Evolutionary conservation across 1,140 invertebrate species (phyloP), one percentile per base, ranked within the genome.

Genomic region (Antheraea pernyi): DNA sequence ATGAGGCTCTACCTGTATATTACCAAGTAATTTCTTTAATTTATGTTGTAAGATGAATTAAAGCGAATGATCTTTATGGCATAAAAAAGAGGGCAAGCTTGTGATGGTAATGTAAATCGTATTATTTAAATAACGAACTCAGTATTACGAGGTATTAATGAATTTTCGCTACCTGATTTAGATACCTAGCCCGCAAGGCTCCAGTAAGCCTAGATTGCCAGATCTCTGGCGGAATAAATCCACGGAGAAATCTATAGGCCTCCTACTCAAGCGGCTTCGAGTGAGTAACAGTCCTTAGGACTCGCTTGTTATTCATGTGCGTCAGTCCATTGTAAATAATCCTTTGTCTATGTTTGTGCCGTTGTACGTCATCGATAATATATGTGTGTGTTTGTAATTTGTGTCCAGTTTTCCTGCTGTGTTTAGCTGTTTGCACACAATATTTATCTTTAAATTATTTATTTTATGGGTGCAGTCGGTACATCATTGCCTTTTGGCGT

Each of bases 191-290:
- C 77, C 76, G 22, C 74, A 83, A 80, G 83, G 83, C 74, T 76
- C 74, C 69, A 81, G 71, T 82, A 91, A 83, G 73, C 80, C 82
- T 70, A 87, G 76, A 75, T 78, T 91, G 69, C 88, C 89, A 76
- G 86, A 88, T 42, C 70, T 91, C 65, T 91, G 86, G 89, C 85
- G 85, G 48, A 84, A 72, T 78, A 91, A 89, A 71, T 86, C 86
- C 61, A 77, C 82, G 62, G 86, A 91, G 74, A 91, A 90, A 83
- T 86, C 85, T 36, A 70, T 91, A 79, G 89, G 88, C 68, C 71
- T 87, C 59, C 82, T 91, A 22, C 77, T 91, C 67, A 90, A 90
- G 75, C 76, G 82, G 10, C 79, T 91, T 22, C 82, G 81, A 83
- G 89, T 91, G 82, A 91, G 89, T 91, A 90, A 65, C 68, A 42